Conservation (phyloP, 2,113 vertebrate genomes). For the Silurus asotus region DNA sequence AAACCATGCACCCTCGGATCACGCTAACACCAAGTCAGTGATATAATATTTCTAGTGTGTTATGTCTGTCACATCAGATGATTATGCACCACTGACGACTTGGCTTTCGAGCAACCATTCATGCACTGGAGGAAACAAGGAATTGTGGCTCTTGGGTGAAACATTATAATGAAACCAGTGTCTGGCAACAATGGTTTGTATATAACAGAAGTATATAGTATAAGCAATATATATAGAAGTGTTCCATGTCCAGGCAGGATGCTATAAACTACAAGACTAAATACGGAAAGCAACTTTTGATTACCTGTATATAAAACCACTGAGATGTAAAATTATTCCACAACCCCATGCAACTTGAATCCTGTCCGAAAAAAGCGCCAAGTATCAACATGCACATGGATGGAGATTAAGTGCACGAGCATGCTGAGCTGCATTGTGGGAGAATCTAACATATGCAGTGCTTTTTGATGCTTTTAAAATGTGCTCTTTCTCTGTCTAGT, state of each 20-base stretch:
- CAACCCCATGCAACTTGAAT: neutral
- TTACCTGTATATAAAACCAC: neutral
- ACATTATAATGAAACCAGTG: neutral
- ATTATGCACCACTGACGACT: neutral
- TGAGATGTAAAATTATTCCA: neutral
- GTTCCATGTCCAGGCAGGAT: neutral
- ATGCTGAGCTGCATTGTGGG: neutral
- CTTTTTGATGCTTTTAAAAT: neutral
- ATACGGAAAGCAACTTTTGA: too few species aligned
- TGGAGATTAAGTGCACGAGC: neutral
- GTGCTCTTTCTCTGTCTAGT: neutral
- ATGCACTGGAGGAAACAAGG: neutral
- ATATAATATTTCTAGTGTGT: neutral
- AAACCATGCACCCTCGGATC: too few species aligned
- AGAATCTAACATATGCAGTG: neutral
- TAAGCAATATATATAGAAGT: neutral
- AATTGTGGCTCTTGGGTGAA: neutral
- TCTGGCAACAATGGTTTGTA: neutral
- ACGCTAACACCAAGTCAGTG: neutral
- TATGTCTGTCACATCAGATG: neutral
- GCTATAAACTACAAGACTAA: neutral
- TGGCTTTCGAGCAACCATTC: neutral
- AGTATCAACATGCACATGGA: neutral
- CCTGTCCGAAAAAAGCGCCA: neutral
- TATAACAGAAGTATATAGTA: neutral